These are phyloP conservation scores for Ceraclea dissimilis DNA, from an alignment of 2,888 invertebrate species.

Conservation along the genomic window DNA sequence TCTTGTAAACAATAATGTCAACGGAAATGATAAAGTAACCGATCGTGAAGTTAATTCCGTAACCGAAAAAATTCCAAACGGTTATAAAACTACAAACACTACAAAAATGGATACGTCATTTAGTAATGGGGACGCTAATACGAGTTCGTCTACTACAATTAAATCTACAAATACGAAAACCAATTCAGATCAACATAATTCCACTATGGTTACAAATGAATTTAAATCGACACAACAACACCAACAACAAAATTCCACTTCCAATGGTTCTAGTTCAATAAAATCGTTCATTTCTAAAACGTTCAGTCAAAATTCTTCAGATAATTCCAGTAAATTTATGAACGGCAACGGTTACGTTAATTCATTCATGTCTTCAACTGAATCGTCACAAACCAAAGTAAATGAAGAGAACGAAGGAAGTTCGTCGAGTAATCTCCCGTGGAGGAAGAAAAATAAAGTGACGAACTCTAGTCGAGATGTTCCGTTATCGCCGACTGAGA, in stretches of 20 bases:
- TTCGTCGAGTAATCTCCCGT: constrained; percentile 40
- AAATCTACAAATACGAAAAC: constrained; percentile 7
- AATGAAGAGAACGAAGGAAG: constrained; percentile 12
- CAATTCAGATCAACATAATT: constrained; percentile 35
- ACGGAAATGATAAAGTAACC: constrained; percentile 6
- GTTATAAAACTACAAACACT: constrained; percentile 31
- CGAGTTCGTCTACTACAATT: constrained; percentile 22
- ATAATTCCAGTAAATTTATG: background rate
- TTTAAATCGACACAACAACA: constrained; percentile 23
- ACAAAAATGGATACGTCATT: constrained; percentile 37
- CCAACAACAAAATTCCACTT: background rate
- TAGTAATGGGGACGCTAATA: constrained; percentile 31
- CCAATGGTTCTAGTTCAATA: background rate
- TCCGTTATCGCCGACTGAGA: constrained; percentile 55
- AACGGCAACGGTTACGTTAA: constrained; percentile 8
- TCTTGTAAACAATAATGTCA: constrained; percentile 39
- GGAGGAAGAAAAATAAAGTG: constrained; percentile 57
- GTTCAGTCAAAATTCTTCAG: background rate
- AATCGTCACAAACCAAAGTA: background rate
- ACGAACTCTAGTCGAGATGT: constrained; percentile 66
- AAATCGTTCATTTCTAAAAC: constrained; percentile 5
- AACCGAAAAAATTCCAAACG: constrained; percentile 37
- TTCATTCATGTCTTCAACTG: constrained; percentile 11
- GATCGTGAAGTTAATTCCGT: constrained; percentile 31
- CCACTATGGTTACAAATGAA: constrained; percentile 29